Evolutionary conservation across 2,113 vertebrate genomes (phyloP).

Genomic region (Neoarius graeffei): DNA sequence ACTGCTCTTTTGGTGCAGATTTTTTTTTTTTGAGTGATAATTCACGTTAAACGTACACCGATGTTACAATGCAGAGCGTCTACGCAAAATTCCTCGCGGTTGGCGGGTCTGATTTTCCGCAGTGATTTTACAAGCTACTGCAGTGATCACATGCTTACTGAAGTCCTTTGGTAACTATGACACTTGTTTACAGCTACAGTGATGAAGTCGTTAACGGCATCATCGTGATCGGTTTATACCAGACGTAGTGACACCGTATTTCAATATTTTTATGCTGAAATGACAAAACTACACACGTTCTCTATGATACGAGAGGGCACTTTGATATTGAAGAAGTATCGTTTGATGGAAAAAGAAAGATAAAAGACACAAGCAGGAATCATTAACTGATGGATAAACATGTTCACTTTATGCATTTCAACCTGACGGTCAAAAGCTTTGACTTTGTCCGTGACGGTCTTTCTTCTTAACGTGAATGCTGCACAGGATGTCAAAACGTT

Average conservation of each 20-base stretch:
- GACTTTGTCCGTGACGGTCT: not conserved
- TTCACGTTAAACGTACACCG: too few relatives aligned
- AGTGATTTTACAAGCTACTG: not conserved
- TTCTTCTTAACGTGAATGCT: not conserved
- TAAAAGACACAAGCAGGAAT: slow-evolving; percentile 1
- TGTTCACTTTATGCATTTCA: slow-evolving; percentile 6
- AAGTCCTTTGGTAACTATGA: slow-evolving; percentile 45
- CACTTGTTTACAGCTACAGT: slow-evolving; percentile 26
- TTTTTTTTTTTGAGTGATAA: not conserved
- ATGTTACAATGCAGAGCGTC: not conserved
- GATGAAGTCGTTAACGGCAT: slow-evolving; percentile 7
- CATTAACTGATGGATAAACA: not conserved
- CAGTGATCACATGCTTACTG: slow-evolving; percentile 29
- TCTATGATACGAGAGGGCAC: slow-evolving; percentile 26
- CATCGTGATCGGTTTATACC: not conserved
- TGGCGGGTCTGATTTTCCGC: not conserved
- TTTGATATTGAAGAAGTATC: slow-evolving; percentile 21
- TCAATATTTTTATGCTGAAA: not conserved
- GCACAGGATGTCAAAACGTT: not conserved
- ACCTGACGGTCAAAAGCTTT: not conserved
- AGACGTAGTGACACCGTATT: slow-evolving; percentile 19
- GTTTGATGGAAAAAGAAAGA: not conserved
- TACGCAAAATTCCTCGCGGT: not conserved
- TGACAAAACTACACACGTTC: not conserved
- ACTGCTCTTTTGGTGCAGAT: not conserved